Conservation (phyloP, 2,888 invertebrate species). For the Rhagophthalmus giganteus region DNA sequence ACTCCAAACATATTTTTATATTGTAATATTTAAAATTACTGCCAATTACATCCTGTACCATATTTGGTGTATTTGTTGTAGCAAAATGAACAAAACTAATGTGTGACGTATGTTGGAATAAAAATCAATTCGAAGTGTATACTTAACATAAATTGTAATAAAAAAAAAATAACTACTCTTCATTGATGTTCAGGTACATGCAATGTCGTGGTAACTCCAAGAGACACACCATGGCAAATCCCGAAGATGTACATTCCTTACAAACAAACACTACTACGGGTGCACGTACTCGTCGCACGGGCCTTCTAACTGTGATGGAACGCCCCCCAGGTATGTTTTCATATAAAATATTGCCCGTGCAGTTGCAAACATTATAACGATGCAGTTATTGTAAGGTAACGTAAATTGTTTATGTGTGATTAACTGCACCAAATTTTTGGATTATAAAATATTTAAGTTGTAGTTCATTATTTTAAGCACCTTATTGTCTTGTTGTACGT, state of each 20-base stretch:
- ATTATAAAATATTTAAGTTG: neutral
- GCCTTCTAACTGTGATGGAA: conserved; percentile 84
- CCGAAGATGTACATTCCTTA: conserved; percentile 66
- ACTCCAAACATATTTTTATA: too few relatives aligned
- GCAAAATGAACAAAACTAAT: too few relatives aligned
- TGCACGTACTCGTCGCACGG: conserved; percentile 74
- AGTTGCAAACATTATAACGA: neutral
- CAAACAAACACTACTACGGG: conserved; percentile 45
- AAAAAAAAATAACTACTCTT: too few relatives aligned
- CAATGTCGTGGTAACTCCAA: conserved; percentile 73
- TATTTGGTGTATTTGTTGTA: too few relatives aligned
- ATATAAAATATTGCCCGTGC: neutral
- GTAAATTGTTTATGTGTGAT: neutral
- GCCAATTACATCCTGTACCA: too few relatives aligned
- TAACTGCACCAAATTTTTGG: neutral
- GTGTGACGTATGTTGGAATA: too few relatives aligned
- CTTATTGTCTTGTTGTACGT: neutral
- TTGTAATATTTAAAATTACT: too few relatives aligned
- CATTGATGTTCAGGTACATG: conserved; percentile 68
- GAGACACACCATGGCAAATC: conserved; percentile 77
- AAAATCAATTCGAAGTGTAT: too few relatives aligned
- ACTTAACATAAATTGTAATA: too few relatives aligned
- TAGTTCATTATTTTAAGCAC: neutral
- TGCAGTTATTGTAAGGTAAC: neutral
- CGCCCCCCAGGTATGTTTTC: conserved; percentile 74